Evolutionary conservation across 2,113 vertebrate species (phyloP).

Genomic region (Lepisosteus oculatus): DNA sequence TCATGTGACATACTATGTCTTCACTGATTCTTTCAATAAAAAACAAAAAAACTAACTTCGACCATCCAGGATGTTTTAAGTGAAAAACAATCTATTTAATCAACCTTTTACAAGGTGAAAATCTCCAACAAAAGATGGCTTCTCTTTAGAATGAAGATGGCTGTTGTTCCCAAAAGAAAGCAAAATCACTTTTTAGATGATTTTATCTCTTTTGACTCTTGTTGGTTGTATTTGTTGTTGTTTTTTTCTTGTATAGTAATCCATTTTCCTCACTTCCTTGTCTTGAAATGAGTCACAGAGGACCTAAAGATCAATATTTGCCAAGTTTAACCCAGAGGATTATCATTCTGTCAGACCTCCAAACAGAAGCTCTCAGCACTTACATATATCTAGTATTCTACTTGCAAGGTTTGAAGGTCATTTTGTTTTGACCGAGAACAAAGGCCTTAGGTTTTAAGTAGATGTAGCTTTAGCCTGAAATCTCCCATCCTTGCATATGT

Average conservation of each 20-base stretch:
- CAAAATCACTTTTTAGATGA: slow-evolving; percentile 36
- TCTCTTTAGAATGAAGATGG: slow-evolving; percentile 20
- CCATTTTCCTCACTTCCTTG: slow-evolving; percentile 65
- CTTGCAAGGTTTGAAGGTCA: slow-evolving; percentile 63
- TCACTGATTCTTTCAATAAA: neutral
- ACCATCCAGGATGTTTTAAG: slow-evolving; percentile 25
- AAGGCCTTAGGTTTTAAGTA: neutral
- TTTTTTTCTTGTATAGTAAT: slow-evolving; percentile 55
- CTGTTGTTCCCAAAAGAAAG: slow-evolving; percentile 29
- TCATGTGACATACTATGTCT: neutral
- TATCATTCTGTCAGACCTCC: slow-evolving; percentile 65
- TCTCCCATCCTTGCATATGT: neutral
- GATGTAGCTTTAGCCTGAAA: slow-evolving; percentile 2
- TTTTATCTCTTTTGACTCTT: slow-evolving; percentile 55
- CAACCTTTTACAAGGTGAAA: slow-evolving; percentile 38
- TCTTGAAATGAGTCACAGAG: slow-evolving; percentile 56
- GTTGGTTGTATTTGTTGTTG: slow-evolving; percentile 55
- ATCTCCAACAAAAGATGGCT: slow-evolving; percentile 28
- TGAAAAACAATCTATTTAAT: slow-evolving; percentile 31
- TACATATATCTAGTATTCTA: slow-evolving; percentile 65
- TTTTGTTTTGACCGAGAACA: slow-evolving; percentile 17
- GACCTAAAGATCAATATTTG: slow-evolving; percentile 71
- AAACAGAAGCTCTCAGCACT: slow-evolving; percentile 66
- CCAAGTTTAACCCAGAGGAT: slow-evolving; percentile 75
- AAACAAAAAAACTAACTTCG: slow-evolving; percentile 17